Evolutionary conservation across 2,888 invertebrate genomes (phyloP).

Genomic region (Blastobasis lacticolella): DNA sequence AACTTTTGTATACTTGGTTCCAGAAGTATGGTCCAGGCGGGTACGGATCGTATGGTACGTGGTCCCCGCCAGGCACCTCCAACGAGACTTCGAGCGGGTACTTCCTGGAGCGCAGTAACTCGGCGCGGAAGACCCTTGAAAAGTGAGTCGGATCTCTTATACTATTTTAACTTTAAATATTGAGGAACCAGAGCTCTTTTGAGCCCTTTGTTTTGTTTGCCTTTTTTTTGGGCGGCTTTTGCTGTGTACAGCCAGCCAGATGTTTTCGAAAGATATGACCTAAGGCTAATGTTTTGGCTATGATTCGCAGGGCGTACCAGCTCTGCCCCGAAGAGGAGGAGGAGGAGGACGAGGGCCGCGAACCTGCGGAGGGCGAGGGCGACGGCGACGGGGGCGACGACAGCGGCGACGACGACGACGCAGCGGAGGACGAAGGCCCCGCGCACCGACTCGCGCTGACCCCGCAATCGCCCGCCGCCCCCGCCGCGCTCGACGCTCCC

Average conservation of each 20-base stretch:
- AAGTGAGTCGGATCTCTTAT: slow-evolving; percentile 38
- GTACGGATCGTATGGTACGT: slow-evolving; percentile 89
- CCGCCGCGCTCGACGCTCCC: slow-evolving; percentile 18
- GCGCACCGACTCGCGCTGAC: slow-evolving; percentile 10
- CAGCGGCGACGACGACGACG: slow-evolving; percentile 27
- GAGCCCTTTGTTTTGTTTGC: no score
- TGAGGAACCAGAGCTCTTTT: no score
- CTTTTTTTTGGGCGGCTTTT: no score
- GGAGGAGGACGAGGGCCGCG: slow-evolving; percentile 59
- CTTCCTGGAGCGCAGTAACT: slow-evolving; percentile 94
- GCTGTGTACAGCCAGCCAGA: no score
- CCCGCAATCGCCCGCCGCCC: slow-evolving; percentile 11
- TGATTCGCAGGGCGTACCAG: slow-evolving; percentile 51
- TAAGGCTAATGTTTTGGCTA: no score
- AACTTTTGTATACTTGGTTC: slow-evolving; percentile 11
- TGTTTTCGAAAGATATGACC: no score
- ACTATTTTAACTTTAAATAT: not conserved
- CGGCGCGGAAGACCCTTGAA: slow-evolving; percentile 89
- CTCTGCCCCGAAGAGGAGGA: slow-evolving; percentile 66
- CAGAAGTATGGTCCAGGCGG: slow-evolving; percentile 74
- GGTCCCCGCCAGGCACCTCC: slow-evolving; percentile 95
- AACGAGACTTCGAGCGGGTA: slow-evolving; percentile 97
- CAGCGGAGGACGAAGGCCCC: slow-evolving; percentile 32
- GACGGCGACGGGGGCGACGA: slow-evolving; percentile 35
- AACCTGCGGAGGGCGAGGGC: slow-evolving; percentile 27